Conservation (phyloP, 1,140 invertebrate genomes). For the Drosophila trapezifrons region DNA sequence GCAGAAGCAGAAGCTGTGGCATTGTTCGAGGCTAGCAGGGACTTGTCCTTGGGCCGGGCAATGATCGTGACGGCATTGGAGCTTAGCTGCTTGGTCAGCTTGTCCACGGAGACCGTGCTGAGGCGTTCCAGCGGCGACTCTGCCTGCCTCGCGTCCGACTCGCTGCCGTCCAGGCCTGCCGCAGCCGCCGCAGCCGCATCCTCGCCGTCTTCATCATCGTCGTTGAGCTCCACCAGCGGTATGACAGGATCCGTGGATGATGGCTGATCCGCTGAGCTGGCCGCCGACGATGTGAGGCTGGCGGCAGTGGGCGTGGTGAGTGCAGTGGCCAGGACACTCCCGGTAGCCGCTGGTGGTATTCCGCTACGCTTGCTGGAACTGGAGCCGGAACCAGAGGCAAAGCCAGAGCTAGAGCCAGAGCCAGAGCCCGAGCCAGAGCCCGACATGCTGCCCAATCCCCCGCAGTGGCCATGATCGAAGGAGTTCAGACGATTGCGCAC, state of each 20-base stretch:
- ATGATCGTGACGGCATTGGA: constrained; percentile 80
- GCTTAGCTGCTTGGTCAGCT: constrained; percentile 78
- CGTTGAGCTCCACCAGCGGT: constrained; percentile 67
- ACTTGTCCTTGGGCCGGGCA: constrained; percentile 71
- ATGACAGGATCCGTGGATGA: constrained; percentile 33
- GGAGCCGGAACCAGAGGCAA: too few relatives aligned
- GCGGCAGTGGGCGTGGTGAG: constrained; percentile 18
- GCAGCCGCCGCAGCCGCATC: neutral
- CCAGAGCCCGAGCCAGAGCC: neutral
- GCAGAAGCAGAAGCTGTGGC: neutral
- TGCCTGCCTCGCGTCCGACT: neutral
- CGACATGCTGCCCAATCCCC: constrained; percentile 36
- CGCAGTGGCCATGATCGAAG: constrained; percentile 86
- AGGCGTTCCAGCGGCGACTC: constrained; percentile 39
- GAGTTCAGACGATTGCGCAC: constrained; percentile 91
- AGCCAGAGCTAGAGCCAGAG: neutral
- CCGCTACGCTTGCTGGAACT: constrained; percentile 19
- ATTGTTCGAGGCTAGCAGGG: constrained; percentile 10
- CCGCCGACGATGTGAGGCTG: neutral
- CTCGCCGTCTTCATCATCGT: constrained; percentile 53
- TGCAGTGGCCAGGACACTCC: constrained; percentile 47
- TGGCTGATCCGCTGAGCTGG: constrained; percentile 8
- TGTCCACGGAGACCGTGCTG: constrained; percentile 66
- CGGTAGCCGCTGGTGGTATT: neutral
- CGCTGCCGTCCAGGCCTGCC: neutral